A percentile compares a stretch with the other conserved stretches of the same genome.
Conservation (phyloP, 2,888 invertebrate genomes). For the Brachypterus glaber region DNA sequence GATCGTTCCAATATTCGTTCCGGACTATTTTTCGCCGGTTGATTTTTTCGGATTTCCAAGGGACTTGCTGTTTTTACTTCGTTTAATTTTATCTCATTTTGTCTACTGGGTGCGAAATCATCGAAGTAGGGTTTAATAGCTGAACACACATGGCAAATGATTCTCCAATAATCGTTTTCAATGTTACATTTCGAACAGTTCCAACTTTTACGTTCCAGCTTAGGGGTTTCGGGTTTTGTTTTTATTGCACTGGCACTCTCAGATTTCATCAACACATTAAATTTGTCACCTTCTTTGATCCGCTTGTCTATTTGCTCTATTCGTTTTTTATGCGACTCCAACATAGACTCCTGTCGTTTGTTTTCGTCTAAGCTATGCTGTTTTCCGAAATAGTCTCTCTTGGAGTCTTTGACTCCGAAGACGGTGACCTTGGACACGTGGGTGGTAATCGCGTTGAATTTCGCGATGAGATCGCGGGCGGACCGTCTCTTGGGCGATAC, state of each 20-base stretch:
- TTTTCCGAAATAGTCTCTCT: conserved; percentile 32
- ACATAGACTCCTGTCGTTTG: conserved; percentile 26
- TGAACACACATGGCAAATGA: conserved; percentile 54
- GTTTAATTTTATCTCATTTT: conserved; percentile 4
- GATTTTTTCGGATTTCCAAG: conserved; percentile 1
- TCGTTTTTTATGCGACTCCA: conserved; percentile 29
- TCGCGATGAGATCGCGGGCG: conserved; percentile 49
- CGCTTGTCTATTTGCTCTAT: conserved; percentile 32
- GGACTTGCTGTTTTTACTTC: conserved; percentile 20
- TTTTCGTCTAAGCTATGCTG: conserved; percentile 28
- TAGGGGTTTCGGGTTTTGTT: conserved; percentile 29
- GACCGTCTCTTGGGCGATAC: conserved; percentile 35
- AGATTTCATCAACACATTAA: conserved; percentile 35
- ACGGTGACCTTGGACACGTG: conserved; percentile 48
- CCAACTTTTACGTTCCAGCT: conserved; percentile 43
- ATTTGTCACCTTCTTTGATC: conserved; percentile 20
- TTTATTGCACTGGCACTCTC: conserved; percentile 36
- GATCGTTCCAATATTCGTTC: conserved; percentile 34
- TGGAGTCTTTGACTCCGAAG: conserved; percentile 34
- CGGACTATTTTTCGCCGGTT: conserved; percentile 17
- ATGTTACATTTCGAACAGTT: conserved; percentile 51
- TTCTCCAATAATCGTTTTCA: conserved; percentile 51
- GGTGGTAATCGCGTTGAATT: conserved; percentile 54
- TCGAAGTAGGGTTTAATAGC: conserved; percentile 44
- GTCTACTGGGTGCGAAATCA: conserved; percentile 27